Evolutionary conservation across 2,888 invertebrate species (phyloP), one percentile per base, ranked within the genome.

Genomic region (Caenorhabditis sp.): DNA sequence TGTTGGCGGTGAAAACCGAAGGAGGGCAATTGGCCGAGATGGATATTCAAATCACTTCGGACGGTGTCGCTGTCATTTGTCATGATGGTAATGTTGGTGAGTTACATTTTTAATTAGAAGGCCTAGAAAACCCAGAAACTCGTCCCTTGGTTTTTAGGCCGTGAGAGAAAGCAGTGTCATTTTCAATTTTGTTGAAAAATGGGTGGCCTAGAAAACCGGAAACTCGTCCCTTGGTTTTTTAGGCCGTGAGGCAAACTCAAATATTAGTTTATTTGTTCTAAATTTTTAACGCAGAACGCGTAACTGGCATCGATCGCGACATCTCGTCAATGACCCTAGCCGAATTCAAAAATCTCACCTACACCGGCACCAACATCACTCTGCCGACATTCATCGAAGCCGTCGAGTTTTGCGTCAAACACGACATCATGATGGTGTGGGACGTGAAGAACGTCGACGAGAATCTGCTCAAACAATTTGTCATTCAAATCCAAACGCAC

Each of bases 21-120:
- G 75, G 75, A 21, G 70, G 67, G 27, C 75, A 75, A 49, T 55
- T 75, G 54, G 68, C 63, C 2, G 75, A 75, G 51, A 75, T 70
- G 70, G 75, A 75, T 53, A 70, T 70, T 53, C 67, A 71, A 61
- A 65, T 70, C 24, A 74, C 74, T 27, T 55, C 49, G 1, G 74
- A 74, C 50, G 64, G 64, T 3, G 69, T 69, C 1, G 66, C 74
- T 5, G 74, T 74, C 5, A 74, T 74, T 49, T 69, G 62, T 49
- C 74, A 74, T 57, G 74, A 74, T 51, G 49, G 49, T 37, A 74
- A 74, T 58, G 58, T 63, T 49, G 59, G 74, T 69, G 8, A 54
- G 68, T 37, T 27, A 5, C 4, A 55, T 17, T 55, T 55, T 55
- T 55, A 14, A 17, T 50, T 3, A 17, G 50, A 17, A 50, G 50